Evolutionary conservation across 2,888 invertebrate species (phyloP).

Genomic region (Cancer borealis): DNA sequence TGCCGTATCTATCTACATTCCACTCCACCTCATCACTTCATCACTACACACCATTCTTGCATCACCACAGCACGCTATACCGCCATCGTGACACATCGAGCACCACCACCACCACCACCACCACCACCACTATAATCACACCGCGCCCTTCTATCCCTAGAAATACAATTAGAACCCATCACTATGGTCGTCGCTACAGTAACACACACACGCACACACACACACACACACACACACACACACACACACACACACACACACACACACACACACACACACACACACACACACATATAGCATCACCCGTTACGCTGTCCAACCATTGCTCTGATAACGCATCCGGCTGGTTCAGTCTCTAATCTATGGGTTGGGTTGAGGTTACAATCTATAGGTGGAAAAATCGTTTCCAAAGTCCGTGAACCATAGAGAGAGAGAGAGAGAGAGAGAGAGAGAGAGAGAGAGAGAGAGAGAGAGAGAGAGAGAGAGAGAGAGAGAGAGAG

Average conservation of each 20-base stretch:
- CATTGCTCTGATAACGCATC: not conserved
- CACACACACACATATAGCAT: not conserved
- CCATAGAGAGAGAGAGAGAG: not conserved
- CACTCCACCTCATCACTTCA: not conserved
- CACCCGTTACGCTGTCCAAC: not conserved
- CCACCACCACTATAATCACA: not conserved
- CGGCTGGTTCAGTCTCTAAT: not conserved
- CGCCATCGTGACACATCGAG: not conserved
- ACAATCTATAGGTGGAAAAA: not conserved
- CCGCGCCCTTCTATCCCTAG: not conserved
- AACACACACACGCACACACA: not conserved
- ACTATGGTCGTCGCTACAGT: not conserved
- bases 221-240: too few relatives aligned
- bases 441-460: not conserved
- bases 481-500: not conserved
- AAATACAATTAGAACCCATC: not conserved
- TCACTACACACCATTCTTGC: not conserved
- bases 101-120: not conserved
- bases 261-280: not conserved
- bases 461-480: not conserved
- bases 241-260: not conserved
- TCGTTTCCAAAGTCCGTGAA: not conserved
- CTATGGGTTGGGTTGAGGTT: not conserved
- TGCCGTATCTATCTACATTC: not conserved
- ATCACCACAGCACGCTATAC: not conserved